A percentile compares a stretch with the other conserved stretches of the same genome.
Conservation (phyloP, 2,797 vertebrate species). For the Rhinella marina region DNA sequence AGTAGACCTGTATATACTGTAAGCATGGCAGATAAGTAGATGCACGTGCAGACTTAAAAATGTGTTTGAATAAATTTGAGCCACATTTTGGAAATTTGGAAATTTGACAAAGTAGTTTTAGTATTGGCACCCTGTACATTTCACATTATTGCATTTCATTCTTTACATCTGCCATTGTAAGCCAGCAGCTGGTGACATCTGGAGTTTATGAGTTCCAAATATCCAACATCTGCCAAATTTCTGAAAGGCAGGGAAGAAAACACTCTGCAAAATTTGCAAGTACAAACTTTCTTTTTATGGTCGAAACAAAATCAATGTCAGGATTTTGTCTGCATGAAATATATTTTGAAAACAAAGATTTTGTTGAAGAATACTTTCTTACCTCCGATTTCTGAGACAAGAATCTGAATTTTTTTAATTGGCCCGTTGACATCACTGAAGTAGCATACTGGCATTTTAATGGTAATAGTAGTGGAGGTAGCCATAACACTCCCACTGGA, state of each 20-base stretch:
- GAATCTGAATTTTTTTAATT: conserved; percentile 92
- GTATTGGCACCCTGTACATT: background rate
- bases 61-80: conserved; percentile 4
- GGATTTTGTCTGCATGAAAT: conserved; percentile 6
- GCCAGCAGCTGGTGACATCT: conserved; percentile 48
- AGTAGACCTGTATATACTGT: background rate
- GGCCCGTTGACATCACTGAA: conserved; percentile 95
- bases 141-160: conserved; percentile 19
- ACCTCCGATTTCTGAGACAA: conserved; percentile 92
- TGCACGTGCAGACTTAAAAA: conserved; percentile 7
- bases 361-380: conserved; percentile 61
- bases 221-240: conserved; percentile 32
- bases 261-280: conserved; percentile 31
- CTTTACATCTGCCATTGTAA: conserved; percentile 29
- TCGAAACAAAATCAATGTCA: background rate
- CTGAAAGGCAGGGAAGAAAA: conserved; percentile 24
- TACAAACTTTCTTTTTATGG: conserved; percentile 24
- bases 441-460: conserved; percentile 93
- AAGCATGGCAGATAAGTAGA: background rate
- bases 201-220: conserved; percentile 33
- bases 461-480: conserved; percentile 89
- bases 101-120: conserved; percentile 20
- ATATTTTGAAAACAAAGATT: conserved; percentile 9
- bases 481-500: conserved; percentile 82
- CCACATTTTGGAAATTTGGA: conserved; percentile 8